These are phyloP conservation scores for Tapirus terrestris DNA, from an alignment of 2,113 vertebrate genomes.

Conservation along the genomic window DNA sequence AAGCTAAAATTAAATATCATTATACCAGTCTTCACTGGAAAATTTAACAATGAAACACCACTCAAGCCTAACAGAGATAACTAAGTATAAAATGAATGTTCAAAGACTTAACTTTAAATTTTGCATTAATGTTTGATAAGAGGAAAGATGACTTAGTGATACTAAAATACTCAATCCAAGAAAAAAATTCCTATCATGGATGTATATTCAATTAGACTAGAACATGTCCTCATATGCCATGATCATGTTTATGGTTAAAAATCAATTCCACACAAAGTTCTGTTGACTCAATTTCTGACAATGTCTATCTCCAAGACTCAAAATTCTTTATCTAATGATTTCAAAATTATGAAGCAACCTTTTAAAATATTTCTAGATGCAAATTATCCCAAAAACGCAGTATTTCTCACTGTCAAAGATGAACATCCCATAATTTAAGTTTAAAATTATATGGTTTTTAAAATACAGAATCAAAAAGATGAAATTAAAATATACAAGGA, in stretches of 20 bases:
- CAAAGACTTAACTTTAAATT: conserved; percentile 42
- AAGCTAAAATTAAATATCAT: conserved; percentile 61
- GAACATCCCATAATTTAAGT: not conserved
- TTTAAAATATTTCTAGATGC: conserved; percentile 54
- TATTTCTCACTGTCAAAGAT: conserved; percentile 41
- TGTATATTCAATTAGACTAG: conserved; percentile 44
- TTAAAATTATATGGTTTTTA: conserved; percentile 46
- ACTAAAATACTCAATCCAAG: not conserved
- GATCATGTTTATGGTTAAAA: conserved; percentile 28
- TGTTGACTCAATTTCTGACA: conserved; percentile 33
- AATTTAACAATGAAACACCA: conserved; percentile 39
- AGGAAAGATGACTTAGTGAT: conserved; percentile 31
- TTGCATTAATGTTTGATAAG: conserved; percentile 46
- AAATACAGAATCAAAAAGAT: conserved; percentile 29
- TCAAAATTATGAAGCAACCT: conserved; percentile 23
- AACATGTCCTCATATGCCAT: not conserved
- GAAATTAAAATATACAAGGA: not conserved
- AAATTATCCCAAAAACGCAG: conserved; percentile 12
- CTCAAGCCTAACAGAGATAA: conserved; percentile 30
- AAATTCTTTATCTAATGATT: conserved; percentile 32
- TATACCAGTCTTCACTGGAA: conserved; percentile 9
- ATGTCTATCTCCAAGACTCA: not conserved
- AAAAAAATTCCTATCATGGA: not conserved
- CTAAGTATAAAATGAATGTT: conserved; percentile 23
- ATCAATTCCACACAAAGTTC: conserved; percentile 34